Conservation (phyloP, 1,140 invertebrate genomes). For the Aradophagus sp. region DNA sequence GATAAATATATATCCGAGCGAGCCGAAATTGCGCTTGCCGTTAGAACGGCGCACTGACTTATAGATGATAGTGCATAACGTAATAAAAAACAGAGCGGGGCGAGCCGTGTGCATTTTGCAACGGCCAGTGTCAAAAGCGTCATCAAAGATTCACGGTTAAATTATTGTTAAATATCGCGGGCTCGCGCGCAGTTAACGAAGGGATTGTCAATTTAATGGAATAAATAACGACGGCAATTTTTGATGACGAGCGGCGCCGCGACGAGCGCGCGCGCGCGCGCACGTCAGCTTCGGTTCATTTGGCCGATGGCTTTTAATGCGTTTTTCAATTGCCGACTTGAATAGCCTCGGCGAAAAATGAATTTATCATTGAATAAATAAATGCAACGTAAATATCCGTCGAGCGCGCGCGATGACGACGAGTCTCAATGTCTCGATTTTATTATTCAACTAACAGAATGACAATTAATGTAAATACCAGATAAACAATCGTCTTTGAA, state of each 20-base stretch:
- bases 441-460: slow-evolving; percentile 54
- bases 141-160: slow-evolving; percentile 28
- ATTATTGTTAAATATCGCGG: slow-evolving; percentile 45
- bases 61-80: slow-evolving; percentile 29
- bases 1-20: slow-evolving; percentile 35
- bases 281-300: slow-evolving; percentile 9
- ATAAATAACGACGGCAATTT: slow-evolving; percentile 46
- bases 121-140: slow-evolving; percentile 15
- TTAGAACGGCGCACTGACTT: slow-evolving; percentile 14
- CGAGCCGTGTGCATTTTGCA: no score
- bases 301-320: slow-evolving; percentile 30
- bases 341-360: slow-evolving; percentile 36
- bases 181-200: no score
- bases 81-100: slow-evolving; percentile 18
- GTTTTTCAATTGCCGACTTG: slow-evolving; percentile 35
- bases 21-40: slow-evolving; percentile 16
- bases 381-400: slow-evolving; percentile 48
- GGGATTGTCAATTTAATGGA: slow-evolving; percentile 34
- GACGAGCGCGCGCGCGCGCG: no score
- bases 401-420: slow-evolving; percentile 40
- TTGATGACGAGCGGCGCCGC: slow-evolving; percentile 15
- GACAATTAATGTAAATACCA: slow-evolving; percentile 50
- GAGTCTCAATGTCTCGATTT: slow-evolving; percentile 52
- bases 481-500: slow-evolving; percentile 49
- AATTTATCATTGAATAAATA: slow-evolving; percentile 54